Percentiles rank a stretch among this genome's conserved stretches.
phyloP scores from a whole-genome alignment of 2,888 invertebrate genomes.

The Acleris emargana region DNA sequence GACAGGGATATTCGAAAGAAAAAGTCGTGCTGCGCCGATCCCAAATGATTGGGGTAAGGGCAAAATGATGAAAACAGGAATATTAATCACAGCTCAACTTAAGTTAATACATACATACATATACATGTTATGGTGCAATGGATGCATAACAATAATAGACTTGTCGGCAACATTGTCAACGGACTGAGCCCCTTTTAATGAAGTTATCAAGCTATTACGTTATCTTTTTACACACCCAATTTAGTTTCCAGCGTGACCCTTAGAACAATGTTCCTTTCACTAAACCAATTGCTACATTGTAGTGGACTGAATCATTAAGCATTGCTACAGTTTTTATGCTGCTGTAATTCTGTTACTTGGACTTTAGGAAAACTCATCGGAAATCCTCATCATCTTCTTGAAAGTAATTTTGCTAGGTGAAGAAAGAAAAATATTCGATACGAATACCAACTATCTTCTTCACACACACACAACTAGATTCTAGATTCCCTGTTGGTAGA shows the following conservation, averaged over 20 bases:
- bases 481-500: too few species aligned
- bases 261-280: slow-evolving; percentile 34
- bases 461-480: too few species aligned
- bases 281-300: slow-evolving; percentile 30
- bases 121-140: neutral
- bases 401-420: too few species aligned
- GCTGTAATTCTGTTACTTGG: slow-evolving; percentile 11
- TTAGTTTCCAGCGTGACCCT: slow-evolving; percentile 26
- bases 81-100: too few species aligned
- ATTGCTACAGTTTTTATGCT: slow-evolving; percentile 22
- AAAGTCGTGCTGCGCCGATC: too few species aligned
- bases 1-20: too few species aligned
- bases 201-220: slow-evolving; percentile 22
- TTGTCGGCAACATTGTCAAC: slow-evolving; percentile 6
- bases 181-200: slow-evolving; percentile 20
- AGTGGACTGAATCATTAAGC: slow-evolving; percentile 41
- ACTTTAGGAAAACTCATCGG: neutral
- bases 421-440: too few species aligned
- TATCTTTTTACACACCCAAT: slow-evolving; percentile 24
- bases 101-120: neutral
- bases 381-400: too few species aligned
- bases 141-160: neutral
- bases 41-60: too few species aligned
- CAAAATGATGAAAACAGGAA: too few species aligned
- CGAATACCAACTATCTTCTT: too few species aligned